Base-by-base conservation (phyloP, 2,888 invertebrate species). In the Diadromus collaris region DNA sequence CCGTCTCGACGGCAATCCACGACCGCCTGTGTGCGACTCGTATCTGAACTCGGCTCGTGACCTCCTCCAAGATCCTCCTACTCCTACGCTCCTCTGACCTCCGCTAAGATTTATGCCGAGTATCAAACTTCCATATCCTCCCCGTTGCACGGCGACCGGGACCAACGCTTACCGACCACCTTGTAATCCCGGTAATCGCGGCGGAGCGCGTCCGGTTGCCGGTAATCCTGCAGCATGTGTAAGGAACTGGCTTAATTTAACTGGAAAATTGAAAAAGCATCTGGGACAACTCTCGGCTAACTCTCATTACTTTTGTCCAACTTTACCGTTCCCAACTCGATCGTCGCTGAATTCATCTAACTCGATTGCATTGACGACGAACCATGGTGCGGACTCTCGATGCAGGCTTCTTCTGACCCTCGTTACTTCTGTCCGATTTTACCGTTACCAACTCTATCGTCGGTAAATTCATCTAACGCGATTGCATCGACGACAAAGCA, bases 21-120 rank as follows among this genome's bases (percentile, higher is more conserved):
- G 51, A 74, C 67, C 46, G 46, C 68, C 29, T 71, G 67, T 29
- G 61, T 3, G 56, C 27, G 38, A 76, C 56, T 76, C 58, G 63
- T 75, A 61, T 71, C 29, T 67, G 71, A 75, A 61, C 70, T 71
- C 44, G 19, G 60, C 61, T 48, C 61, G 61, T 72, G 71, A 78
- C 78, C 75, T 75, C 67, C 24, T 51, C 60, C 61, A 78, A 69
- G 48, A 78, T 67, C 54, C 70, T 78, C 44, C 65, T 70, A 34
- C 64, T 73, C 58, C 44, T 48, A 69, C 78, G 10, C 64, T 67
- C 46, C 41, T 21, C 38, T 63, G 34, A 70, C 27, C 46, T 48
- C 21, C 48, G n/a, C 54, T 10, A 24, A 68, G 71, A 79, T 79
- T 79, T 76, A 72, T 79, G 63, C 38, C 48, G 32, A 58, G 63